These are phyloP conservation scores for Carettochelys insculpta DNA, from an alignment of 2,113 vertebrate genomes.

Conservation along the genomic window DNA sequence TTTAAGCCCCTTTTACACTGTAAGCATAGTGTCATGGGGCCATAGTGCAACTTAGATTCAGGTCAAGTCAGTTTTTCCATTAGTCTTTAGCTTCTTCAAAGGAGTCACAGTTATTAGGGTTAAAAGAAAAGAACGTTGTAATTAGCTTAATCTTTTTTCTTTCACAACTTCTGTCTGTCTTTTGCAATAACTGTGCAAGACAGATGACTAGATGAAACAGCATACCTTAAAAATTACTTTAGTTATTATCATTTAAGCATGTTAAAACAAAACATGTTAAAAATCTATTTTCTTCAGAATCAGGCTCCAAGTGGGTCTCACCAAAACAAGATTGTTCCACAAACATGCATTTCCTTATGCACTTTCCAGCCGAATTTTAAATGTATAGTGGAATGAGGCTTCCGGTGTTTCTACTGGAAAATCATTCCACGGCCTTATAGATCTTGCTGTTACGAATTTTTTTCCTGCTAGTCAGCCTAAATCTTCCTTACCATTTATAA, in stretches of 20 bases:
- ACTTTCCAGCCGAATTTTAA: background rate
- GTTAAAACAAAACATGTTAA: background rate
- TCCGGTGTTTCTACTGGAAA: background rate
- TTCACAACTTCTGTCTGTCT: background rate
- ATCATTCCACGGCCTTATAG: background rate
- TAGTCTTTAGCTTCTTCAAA: background rate
- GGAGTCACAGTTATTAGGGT: background rate
- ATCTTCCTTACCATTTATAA: background rate
- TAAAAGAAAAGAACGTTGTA: background rate
- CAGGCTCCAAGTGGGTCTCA: background rate
- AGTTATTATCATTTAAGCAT: background rate
- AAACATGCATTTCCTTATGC: background rate
- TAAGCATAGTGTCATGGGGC: background rate
- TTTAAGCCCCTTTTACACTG: background rate
- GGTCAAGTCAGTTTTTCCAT: background rate
- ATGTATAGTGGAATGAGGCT: background rate
- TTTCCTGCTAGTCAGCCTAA: background rate
- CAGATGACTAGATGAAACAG: background rate
- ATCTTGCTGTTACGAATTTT: background rate
- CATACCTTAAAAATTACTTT: background rate
- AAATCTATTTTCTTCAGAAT: background rate
- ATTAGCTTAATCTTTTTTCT: background rate
- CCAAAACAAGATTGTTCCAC: background rate
- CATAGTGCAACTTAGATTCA: slow-evolving; percentile 10
- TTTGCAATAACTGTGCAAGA: background rate